Percentiles rank a stretch among this genome's conserved stretches.
Conservation (phyloP, 1,140 invertebrate species). For the Pentalonia nigronervosa region DNA sequence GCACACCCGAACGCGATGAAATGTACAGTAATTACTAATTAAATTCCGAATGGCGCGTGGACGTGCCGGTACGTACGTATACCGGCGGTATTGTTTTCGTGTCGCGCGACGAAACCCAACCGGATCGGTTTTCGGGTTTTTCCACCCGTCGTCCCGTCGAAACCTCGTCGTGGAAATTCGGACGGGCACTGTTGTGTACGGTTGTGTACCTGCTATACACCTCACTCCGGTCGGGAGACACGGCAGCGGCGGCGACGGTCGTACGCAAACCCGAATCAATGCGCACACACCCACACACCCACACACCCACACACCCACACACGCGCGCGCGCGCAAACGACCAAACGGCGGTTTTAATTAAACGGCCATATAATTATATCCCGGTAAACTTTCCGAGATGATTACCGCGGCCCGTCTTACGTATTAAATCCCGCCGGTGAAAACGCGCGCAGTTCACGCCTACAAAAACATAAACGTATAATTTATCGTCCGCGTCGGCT, state of each 20-base stretch:
- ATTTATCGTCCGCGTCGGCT: constrained; percentile 34
- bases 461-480: constrained; percentile 52
- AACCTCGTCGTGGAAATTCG: too few species aligned
- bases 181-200: background rate
- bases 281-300: background rate
- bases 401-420: constrained; percentile 31
- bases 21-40: background rate
- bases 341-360: constrained; percentile 53
- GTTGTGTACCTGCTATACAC: too few species aligned
- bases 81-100: background rate
- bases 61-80: background rate
- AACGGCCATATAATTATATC: constrained; percentile 52
- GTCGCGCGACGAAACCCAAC: too few species aligned
- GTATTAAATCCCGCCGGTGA: constrained; percentile 42
- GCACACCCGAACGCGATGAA: background rate
- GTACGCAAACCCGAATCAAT: background rate
- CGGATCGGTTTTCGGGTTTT: too few species aligned
- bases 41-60: background rate
- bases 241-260: background rate
- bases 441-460: constrained; percentile 44
- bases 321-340: background rate
- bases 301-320: background rate
- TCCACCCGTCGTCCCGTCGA: too few species aligned
- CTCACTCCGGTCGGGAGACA: background rate
- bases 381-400: constrained; percentile 48